Conservation (phyloP, 2,113 vertebrate species). For the Sprattus sprattus region DNA sequence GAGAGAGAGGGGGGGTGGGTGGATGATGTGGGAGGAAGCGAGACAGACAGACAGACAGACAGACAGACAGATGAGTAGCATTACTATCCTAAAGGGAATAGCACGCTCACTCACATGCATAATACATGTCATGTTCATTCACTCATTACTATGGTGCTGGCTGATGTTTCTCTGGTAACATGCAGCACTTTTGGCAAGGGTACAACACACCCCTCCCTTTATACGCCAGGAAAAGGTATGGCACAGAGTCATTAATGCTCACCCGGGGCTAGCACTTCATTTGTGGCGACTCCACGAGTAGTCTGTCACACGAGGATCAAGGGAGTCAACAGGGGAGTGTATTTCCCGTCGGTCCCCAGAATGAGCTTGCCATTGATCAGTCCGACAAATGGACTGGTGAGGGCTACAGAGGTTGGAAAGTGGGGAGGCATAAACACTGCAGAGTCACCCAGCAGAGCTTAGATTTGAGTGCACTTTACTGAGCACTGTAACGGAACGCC, state of each 20-base stretch:
- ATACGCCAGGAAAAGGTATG: neutral
- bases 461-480: neutral
- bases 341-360: constrained; percentile 38
- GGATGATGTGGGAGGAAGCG: too few species aligned
- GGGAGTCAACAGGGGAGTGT: constrained; percentile 14
- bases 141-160: neutral
- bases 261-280: constrained; percentile 19
- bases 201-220: neutral
- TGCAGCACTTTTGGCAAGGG: neutral
- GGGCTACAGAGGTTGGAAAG: constrained; percentile 36
- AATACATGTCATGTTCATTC: neutral
- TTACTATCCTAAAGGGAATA: neutral
- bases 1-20: neutral
- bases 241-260: neutral
- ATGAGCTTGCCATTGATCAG: constrained; percentile 40
- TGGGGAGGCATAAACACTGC: neutral
- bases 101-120: neutral
- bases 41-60: neutral
- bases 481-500: neutral
- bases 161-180: neutral
- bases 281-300: constrained; percentile 1
- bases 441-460: neutral
- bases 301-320: constrained; percentile 29
- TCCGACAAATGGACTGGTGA: constrained; percentile 27
- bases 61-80: neutral